Conservation (phyloP, 2,113 vertebrate species). For the Mola mola region DNA sequence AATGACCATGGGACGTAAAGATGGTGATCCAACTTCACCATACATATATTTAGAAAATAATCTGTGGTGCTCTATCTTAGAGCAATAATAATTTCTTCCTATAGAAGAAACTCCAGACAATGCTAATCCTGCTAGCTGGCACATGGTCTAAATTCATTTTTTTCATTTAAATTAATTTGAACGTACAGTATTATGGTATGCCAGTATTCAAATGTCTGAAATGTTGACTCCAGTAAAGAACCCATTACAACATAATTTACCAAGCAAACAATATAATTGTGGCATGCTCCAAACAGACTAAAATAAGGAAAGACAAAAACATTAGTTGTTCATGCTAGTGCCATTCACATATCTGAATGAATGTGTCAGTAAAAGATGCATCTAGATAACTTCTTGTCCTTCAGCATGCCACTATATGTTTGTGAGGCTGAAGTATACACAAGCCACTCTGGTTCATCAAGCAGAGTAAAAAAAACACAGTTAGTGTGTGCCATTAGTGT, state of each 20-base stretch:
- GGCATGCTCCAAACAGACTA: constrained; percentile 3
- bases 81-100: too few species aligned
- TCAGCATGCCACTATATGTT: too few species aligned
- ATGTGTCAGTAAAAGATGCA: neutral
- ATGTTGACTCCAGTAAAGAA: neutral
- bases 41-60: too few species aligned
- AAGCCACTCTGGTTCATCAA: too few species aligned
- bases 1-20: too few species aligned
- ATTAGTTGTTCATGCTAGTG: neutral
- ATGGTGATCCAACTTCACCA: too few species aligned
- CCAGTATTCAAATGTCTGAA: neutral
- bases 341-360: constrained; percentile 48
- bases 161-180: neutral
- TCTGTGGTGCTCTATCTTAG: neutral
- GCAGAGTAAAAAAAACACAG: too few species aligned
- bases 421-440: too few species aligned
- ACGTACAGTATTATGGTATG: neutral
- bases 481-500: too few species aligned
- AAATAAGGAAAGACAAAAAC: constrained; percentile 16
- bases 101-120: neutral
- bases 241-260: neutral
- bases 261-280: constrained; percentile 1
- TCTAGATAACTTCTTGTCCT: too few species aligned
- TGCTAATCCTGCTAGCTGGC: too few species aligned
- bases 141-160: too few species aligned